Conservation (phyloP, 2,888 invertebrate genomes). For the Mythimna albipuncta region DNA sequence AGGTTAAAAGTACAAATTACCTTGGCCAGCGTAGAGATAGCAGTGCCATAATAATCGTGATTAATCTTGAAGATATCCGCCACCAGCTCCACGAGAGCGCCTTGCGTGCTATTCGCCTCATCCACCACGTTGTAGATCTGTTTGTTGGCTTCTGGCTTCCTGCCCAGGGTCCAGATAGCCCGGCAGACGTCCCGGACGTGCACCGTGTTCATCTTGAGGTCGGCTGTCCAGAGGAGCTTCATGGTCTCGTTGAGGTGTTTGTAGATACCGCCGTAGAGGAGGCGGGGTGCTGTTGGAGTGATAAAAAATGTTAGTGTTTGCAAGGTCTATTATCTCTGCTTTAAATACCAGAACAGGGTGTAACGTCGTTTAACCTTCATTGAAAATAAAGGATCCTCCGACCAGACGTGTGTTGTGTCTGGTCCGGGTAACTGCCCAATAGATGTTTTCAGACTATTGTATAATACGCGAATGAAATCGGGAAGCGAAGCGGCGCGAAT, state of each 20-base stretch:
- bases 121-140: slow-evolving; percentile 96
- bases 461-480: too few relatives aligned
- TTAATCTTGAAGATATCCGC: slow-evolving; percentile 96
- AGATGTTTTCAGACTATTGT: too few relatives aligned
- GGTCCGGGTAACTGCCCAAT: too few relatives aligned
- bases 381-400: too few relatives aligned
- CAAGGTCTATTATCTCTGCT: too few relatives aligned
- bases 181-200: slow-evolving; percentile 96
- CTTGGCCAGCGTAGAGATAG: slow-evolving; percentile 95
- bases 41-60: slow-evolving; percentile 96
- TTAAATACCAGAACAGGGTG: too few relatives aligned
- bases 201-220: slow-evolving; percentile 96
- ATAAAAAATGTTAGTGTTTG: background rate
- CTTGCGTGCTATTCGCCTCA: slow-evolving; percentile 95
- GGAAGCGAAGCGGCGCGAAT: too few relatives aligned
- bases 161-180: slow-evolving; percentile 94
- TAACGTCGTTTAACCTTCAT: too few relatives aligned
- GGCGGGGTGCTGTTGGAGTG: slow-evolving; percentile 92
- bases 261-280: slow-evolving; percentile 97
- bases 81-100: slow-evolving; percentile 94
- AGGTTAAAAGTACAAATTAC: slow-evolving; percentile 83
- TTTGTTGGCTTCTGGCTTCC: slow-evolving; percentile 85
- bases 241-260: slow-evolving; percentile 97
- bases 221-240: slow-evolving; percentile 97
- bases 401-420: too few relatives aligned